These are phyloP conservation scores for Amyelois transitella DNA, from an alignment of 1,140 invertebrate genomes.

Conservation along the genomic window DNA sequence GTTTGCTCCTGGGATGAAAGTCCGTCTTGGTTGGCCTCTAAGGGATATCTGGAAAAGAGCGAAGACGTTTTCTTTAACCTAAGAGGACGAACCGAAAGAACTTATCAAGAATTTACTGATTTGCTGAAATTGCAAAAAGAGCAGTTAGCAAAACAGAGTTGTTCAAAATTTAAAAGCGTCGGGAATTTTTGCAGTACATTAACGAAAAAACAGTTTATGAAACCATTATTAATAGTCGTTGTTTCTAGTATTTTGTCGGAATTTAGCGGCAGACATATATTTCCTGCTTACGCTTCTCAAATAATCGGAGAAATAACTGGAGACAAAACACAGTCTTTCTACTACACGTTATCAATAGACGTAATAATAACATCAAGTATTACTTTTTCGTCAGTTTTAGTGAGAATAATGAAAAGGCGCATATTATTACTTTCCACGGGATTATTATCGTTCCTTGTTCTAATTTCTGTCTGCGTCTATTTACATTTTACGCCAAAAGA, in stretches of 20 bases:
- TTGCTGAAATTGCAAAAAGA: slow-evolving; percentile 39
- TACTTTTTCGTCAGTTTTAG: slow-evolving; percentile 28
- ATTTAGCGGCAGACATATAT: slow-evolving; percentile 46
- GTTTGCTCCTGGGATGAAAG: slow-evolving; percentile 53
- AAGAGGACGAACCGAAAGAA: slow-evolving; percentile 30
- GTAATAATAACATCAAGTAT: slow-evolving; percentile 40
- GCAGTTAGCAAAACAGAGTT: neutral
- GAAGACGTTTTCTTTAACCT: slow-evolving; percentile 43
- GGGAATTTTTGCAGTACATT: slow-evolving; percentile 40
- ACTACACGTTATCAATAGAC: slow-evolving; percentile 50
- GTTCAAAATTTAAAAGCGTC: neutral
- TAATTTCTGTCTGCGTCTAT: slow-evolving; percentile 34
- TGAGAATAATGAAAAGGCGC: slow-evolving; percentile 41
- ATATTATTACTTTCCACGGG: slow-evolving; percentile 44
- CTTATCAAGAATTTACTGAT: slow-evolving; percentile 33
- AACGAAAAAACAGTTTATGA: slow-evolving; percentile 40
- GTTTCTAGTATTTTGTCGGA: slow-evolving; percentile 36
- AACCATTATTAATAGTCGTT: slow-evolving; percentile 38
- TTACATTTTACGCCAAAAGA: slow-evolving; percentile 27
- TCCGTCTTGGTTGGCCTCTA: slow-evolving; percentile 45
- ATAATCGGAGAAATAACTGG: slow-evolving; percentile 44
- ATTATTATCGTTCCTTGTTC: slow-evolving; percentile 28
- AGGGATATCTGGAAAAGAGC: slow-evolving; percentile 32
- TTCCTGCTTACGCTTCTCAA: slow-evolving; percentile 49
- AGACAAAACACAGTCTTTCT: slow-evolving; percentile 38